A percentile compares a stretch with the other conserved stretches of the same genome.
Conservation (phyloP, 2,113 vertebrate species). For the Siphamia tubifer region DNA sequence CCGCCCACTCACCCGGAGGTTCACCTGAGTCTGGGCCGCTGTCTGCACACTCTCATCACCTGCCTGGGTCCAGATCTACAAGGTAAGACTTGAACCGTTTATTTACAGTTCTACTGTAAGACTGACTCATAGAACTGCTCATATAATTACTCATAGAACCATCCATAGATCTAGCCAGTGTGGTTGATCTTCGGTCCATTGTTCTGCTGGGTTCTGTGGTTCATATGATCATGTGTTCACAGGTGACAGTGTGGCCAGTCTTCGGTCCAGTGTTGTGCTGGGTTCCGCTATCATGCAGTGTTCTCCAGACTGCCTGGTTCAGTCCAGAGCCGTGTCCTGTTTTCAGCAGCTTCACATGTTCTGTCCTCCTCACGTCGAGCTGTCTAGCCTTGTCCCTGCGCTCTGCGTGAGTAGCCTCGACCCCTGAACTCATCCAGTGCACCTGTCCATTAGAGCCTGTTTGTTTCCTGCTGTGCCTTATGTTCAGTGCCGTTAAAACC, state of each 20-base stretch:
- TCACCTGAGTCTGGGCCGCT: constrained; percentile 76
- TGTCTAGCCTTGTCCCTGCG: constrained; percentile 86
- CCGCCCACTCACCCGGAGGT: constrained; percentile 88
- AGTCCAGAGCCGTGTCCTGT: constrained; percentile 89
- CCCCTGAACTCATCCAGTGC: neutral
- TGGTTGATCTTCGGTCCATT: no score
- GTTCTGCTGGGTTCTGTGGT: no score
- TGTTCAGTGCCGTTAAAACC: no score
- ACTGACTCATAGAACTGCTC: no score
- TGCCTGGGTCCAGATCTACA: constrained; percentile 76
- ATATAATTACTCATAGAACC: no score
- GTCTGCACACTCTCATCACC: constrained; percentile 69
- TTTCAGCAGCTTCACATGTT: constrained; percentile 98
- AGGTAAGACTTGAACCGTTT: constrained; percentile 28
- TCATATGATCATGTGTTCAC: neutral
- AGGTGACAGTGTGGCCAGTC: constrained; percentile 19
- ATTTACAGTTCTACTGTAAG: neutral
- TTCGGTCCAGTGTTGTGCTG: constrained; percentile 86
- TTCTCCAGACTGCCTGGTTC: constrained; percentile 87
- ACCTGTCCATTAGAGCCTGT: no score
- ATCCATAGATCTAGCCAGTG: no score
- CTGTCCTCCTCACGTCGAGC: constrained; percentile 88
- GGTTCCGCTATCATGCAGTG: constrained; percentile 91
- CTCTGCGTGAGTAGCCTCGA: constrained; percentile 88
- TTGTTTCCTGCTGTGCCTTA: no score